A percentile compares a stretch with the other conserved stretches of the same genome.
phyloP scores from a whole-genome alignment of 2,888 invertebrate genomes.

The Noctua fimbriata region DNA sequence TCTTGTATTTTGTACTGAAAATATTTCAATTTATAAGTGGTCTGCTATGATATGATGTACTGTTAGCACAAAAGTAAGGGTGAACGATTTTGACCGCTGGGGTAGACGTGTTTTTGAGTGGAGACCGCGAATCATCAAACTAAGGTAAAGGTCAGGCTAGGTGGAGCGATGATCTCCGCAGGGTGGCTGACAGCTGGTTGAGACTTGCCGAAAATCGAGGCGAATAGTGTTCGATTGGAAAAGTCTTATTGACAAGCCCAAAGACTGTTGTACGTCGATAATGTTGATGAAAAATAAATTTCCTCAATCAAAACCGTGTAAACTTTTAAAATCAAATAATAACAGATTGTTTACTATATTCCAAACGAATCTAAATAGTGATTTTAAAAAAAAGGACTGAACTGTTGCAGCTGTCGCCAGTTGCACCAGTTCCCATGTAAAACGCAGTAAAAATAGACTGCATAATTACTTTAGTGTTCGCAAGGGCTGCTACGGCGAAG shows the following conservation, averaged over 20 bases:
- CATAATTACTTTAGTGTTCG: not conserved
- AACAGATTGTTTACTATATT: constrained; percentile 1
- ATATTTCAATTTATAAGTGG: constrained; percentile 2
- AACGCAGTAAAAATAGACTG: not conserved
- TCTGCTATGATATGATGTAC: not conserved
- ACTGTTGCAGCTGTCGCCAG: constrained; percentile 4
- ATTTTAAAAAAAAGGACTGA: not conserved
- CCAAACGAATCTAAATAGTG: not conserved
- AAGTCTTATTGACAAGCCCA: not conserved
- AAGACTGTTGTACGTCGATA: not conserved
- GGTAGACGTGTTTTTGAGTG: not conserved
- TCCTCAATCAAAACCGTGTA: not conserved
- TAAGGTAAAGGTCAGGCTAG: not conserved
- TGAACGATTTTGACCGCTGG: not conserved
- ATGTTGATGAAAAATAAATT: not conserved
- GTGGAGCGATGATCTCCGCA: not conserved
- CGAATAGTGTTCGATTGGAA: not conserved
- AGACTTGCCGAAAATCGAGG: not conserved
- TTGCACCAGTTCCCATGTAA: constrained; percentile 11
- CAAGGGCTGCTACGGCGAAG: not conserved
- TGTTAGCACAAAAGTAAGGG: not conserved
- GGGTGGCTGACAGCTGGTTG: not conserved
- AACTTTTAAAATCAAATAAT: not conserved
- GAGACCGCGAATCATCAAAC: not conserved
- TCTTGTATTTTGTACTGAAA: constrained; percentile 2